A percentile compares a stretch with the other conserved stretches of the same genome.
phyloP scores from a whole-genome alignment of 2,888 invertebrate species.

The Apoderus coryli region DNA sequence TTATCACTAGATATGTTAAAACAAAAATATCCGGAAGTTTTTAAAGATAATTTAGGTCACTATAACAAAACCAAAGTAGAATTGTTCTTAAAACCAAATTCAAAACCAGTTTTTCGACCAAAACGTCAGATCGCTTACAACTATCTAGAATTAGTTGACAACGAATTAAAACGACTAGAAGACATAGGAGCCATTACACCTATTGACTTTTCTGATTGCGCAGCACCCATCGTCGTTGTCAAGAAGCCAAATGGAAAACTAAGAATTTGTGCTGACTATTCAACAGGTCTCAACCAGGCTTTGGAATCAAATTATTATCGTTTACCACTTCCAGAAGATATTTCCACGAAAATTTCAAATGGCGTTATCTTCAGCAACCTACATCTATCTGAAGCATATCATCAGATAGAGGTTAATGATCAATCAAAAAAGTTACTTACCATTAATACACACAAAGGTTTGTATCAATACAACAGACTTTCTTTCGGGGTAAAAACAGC shows the following conservation, averaged over 20 bases:
- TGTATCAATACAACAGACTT: slow-evolving; percentile 23
- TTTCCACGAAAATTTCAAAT: background rate
- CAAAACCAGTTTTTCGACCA: background rate
- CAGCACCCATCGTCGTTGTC: slow-evolving; percentile 1
- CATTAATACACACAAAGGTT: slow-evolving; percentile 22
- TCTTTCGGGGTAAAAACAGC: slow-evolving; percentile 26
- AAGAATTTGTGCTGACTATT: background rate
- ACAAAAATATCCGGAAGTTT: slow-evolving; percentile 2
- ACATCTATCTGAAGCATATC: slow-evolving; percentile 19
- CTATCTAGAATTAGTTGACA: background rate
- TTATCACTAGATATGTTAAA: too few species aligned
- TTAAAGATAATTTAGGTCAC: slow-evolving; percentile 1
- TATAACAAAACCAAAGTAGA: background rate
- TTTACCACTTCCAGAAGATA: slow-evolving; percentile 1
- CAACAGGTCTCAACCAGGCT: background rate
- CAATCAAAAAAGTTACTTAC: slow-evolving; percentile 19
- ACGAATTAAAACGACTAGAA: background rate
- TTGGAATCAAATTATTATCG: background rate
- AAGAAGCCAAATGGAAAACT: background rate
- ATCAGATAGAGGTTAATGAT: slow-evolving; percentile 21
- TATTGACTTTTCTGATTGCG: background rate
- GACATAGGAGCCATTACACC: background rate
- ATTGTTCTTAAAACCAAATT: background rate
- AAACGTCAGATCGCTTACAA: background rate
- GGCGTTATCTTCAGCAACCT: slow-evolving; percentile 7